These are phyloP conservation scores for Setipinna tenuifilis DNA, from an alignment of 2,797 vertebrate genomes.

Conservation along the genomic window DNA sequence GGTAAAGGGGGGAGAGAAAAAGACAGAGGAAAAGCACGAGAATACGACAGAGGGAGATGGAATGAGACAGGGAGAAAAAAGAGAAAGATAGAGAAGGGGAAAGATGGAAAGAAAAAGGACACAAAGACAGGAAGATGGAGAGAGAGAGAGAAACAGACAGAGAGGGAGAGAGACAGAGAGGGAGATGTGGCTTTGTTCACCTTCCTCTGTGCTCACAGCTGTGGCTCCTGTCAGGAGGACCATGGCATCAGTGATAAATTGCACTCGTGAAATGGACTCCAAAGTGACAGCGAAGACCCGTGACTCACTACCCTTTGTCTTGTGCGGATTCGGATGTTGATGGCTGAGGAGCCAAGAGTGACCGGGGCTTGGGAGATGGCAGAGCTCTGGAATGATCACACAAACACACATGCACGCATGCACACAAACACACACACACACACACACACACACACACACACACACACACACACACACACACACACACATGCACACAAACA, in stretches of 20 bases:
- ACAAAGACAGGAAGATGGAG: conserved; percentile 29
- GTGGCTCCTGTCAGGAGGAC: conserved; percentile 51
- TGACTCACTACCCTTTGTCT: conserved; percentile 56
- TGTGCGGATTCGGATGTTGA: conserved; percentile 43
- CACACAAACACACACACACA: neutral
- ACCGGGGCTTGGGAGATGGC: conserved; percentile 17
- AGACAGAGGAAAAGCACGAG: too few relatives aligned
- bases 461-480: neutral
- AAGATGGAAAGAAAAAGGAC: neutral
- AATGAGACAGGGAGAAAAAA: too few relatives aligned
- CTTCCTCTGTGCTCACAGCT: conserved; percentile 37
- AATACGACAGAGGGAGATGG: too few relatives aligned
- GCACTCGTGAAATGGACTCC: conserved; percentile 41
- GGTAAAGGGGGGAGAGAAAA: too few relatives aligned
- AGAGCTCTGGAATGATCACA: neutral
- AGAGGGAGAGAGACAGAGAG: neutral
- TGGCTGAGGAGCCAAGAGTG: conserved; percentile 41
- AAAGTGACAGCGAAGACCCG: conserved; percentile 51
- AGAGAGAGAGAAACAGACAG: conserved; percentile 4
- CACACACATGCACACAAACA: neutral
- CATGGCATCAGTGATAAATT: conserved; percentile 55
- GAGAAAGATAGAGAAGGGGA: too few relatives aligned
- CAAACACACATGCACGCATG: neutral
- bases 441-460: neutral
- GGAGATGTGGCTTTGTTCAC: conserved; percentile 5